Evolutionary conservation across 1,140 invertebrate species (phyloP).

Genomic region (Drosophila elegans): DNA sequence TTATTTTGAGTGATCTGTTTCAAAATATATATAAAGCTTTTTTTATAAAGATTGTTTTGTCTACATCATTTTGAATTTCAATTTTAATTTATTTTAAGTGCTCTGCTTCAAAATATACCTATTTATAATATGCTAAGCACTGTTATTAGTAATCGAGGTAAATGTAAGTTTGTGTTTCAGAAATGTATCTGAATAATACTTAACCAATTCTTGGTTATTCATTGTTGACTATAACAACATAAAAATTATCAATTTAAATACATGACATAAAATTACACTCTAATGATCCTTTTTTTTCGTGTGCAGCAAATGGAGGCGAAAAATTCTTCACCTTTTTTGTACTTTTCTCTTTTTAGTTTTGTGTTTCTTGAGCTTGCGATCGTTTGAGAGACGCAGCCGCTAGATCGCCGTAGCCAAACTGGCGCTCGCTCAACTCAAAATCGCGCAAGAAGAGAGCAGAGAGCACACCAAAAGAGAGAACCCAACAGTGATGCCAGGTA

Average conservation of each 20-base stretch:
- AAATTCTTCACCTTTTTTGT: slow-evolving; percentile 42
- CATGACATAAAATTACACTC: background rate
- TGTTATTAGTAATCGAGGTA: too few species aligned
- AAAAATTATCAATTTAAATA: too few species aligned
- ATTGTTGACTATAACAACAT: too few species aligned
- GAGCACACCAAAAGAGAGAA: background rate
- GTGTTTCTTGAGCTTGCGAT: slow-evolving; percentile 17
- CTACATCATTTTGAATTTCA: background rate
- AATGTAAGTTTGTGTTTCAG: too few species aligned
- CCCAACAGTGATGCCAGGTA: background rate
- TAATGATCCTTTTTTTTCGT: background rate
- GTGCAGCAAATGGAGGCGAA: slow-evolving; percentile 45
- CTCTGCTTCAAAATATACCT: too few species aligned
- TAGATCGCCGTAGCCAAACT: slow-evolving; percentile 25
- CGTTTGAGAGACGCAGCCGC: slow-evolving; percentile 15
- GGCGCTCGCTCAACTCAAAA: slow-evolving; percentile 27
- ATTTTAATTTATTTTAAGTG: too few species aligned
- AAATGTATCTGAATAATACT: too few species aligned
- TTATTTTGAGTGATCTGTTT: too few species aligned
- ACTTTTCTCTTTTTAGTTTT: slow-evolving; percentile 6
- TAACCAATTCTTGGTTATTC: too few species aligned
- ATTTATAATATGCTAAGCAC: too few species aligned
- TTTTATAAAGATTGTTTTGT: too few species aligned
- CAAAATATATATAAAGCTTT: too few species aligned
- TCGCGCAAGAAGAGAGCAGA: slow-evolving; percentile 3